Evolutionary conservation across 2,113 vertebrate genomes (phyloP), one percentile per base, ranked within the genome.

Genomic region (Pheucticus melanocephalus): DNA sequence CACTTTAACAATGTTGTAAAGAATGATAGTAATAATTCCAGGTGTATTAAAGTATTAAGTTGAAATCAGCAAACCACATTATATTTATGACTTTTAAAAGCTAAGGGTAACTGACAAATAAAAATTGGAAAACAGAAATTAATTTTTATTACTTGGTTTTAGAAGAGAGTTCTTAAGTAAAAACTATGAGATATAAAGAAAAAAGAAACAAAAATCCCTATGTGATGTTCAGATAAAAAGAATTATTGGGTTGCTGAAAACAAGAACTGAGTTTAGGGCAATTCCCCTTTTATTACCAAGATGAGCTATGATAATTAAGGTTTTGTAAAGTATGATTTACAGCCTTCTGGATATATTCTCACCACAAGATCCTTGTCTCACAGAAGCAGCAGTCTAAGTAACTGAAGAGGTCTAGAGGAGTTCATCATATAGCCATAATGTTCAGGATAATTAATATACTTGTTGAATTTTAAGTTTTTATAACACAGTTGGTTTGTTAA

Each of bases 311-410:
- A 79, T 77, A 92, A 94, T 73, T 87, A 80, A 92, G 30, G 51
- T 80, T 95, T 93, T 95, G 33, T 87, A 93, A 85, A 66, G 50
- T 77, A 66, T 66, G 70, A 28, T 30, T 89, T 82, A 77, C 22
- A 93, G 40, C 53, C 64, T 96, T 73, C 85, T 93, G 76, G 68
- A 77, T 93, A 73, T 86, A 71, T 60, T 83, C 60, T 94, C 50
- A 92, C 85, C 92, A 88, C 88, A 89, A 91, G 93, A 91, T 94
- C 47, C 11, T 93, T 96, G 82, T 90, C 79, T 95, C 24, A 79
- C 10, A 65, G 42, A 59, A 76, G 6, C 42, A 88, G 65, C 24
- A 86, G 39, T n/a, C 18, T 75, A 92, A 86, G 83, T 47, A 78
- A 83, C 66, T 90, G 56, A 91, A 88, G 63, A 83, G 31, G 24